phyloP scores from a whole-genome alignment of 92 coral and sea anemone species.

The Nematostella vectensis region DNA sequence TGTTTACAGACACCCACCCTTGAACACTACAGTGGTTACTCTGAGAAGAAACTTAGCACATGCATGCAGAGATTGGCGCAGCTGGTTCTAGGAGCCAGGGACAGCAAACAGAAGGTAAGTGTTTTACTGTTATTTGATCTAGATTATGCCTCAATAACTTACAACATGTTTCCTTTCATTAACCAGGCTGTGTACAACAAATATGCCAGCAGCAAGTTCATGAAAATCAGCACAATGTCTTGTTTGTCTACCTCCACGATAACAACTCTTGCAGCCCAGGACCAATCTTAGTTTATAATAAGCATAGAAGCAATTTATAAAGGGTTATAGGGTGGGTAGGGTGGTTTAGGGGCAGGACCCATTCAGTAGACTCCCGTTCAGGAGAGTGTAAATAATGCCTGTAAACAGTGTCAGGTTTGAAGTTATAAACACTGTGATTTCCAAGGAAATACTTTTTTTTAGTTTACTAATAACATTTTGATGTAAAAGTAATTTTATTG shows the following conservation, averaged over 20 bases:
- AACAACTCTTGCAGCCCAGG: slow-evolving; percentile 34
- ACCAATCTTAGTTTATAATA: too few species aligned
- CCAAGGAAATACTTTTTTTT: too few species aligned
- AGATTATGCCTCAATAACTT: too few species aligned
- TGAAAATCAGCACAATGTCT: slow-evolving; percentile 41
- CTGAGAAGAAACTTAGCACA: slow-evolving; percentile 48
- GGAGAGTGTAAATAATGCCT: too few species aligned
- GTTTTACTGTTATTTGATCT: neutral
- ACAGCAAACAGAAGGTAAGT: slow-evolving; percentile 48
- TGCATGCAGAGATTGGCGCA: slow-evolving; percentile 74
- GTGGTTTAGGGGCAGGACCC: too few species aligned
- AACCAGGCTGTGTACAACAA: slow-evolving; percentile 76
- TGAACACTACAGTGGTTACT: slow-evolving; percentile 82
- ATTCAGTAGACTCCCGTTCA: too few species aligned
- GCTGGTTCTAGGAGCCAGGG: slow-evolving; percentile 33
- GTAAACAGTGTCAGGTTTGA: too few species aligned
- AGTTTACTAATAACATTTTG: too few species aligned
- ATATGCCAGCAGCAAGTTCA: slow-evolving; percentile 68
- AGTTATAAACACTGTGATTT: too few species aligned
- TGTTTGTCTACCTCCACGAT: slow-evolving; percentile 35
- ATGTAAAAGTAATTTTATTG: too few species aligned
- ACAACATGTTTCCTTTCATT: neutral
- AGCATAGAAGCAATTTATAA: too few species aligned
- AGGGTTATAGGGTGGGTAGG: too few species aligned
- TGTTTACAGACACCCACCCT: slow-evolving; percentile 76